A percentile compares a stretch with the other conserved stretches of the same genome.
These are phyloP conservation scores for Ennomos fuscantarius DNA, from an alignment of 2,888 invertebrate genomes.

Conservation along the genomic window DNA sequence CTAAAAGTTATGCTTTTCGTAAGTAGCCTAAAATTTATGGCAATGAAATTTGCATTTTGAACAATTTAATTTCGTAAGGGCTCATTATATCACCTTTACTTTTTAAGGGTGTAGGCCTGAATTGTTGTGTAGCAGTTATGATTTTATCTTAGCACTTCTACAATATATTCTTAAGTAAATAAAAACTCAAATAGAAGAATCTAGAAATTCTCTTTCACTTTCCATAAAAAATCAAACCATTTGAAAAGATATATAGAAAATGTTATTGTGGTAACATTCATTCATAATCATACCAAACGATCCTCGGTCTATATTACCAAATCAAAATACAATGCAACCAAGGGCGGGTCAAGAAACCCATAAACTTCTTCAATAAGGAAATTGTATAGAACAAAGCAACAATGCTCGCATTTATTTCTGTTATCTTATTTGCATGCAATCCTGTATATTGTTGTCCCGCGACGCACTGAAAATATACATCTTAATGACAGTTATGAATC, in stretches of 20 bases:
- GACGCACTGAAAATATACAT: conserved; percentile 43
- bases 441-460: conserved; percentile 74
- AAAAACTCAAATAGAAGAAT: too few species aligned
- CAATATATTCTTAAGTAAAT: not conserved
- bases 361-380: conserved; percentile 63
- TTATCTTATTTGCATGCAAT: conserved; percentile 84
- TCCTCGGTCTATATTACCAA: conserved; percentile 1
- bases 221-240: too few species aligned
- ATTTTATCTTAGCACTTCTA: not conserved
- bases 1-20: conserved; percentile 51
- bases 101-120: conserved; percentile 10
- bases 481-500: conserved; percentile 10
- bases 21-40: conserved; percentile 44
- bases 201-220: too few species aligned
- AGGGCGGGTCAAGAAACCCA: conserved; percentile 58
- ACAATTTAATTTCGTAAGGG: conserved; percentile 30
- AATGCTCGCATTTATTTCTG: conserved; percentile 73
- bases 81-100: conserved; percentile 18
- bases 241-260: too few species aligned
- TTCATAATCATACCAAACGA: not conserved
- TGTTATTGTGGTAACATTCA: too few species aligned
- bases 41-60: conserved; percentile 39
- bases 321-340: conserved; percentile 25
- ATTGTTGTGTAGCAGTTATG: not conserved
- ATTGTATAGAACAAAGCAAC: conserved; percentile 56